A percentile compares a stretch with the other conserved stretches of the same genome.
These are phyloP conservation scores for Psittacula derbiana DNA, from an alignment of 2,797 vertebrate genomes.

Conservation along the genomic window DNA sequence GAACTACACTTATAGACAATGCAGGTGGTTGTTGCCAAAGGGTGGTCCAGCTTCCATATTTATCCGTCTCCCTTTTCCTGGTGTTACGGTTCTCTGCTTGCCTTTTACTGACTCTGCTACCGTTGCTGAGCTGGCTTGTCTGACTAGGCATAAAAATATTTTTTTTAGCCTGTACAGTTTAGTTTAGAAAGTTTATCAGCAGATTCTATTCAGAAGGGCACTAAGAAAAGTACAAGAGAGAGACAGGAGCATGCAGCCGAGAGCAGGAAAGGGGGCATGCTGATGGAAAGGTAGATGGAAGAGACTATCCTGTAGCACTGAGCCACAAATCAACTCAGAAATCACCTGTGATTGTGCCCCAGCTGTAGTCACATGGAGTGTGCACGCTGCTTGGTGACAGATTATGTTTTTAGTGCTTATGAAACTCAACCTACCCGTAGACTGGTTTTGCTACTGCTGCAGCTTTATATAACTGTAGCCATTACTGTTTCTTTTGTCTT, in stretches of 20 bases:
- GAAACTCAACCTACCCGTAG: slow-evolving; percentile 36
- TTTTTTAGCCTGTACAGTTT: fast-evolving
- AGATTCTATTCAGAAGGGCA: background rate
- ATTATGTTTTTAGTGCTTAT: slow-evolving; percentile 52
- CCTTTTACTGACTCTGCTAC: background rate
- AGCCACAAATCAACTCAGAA: slow-evolving; percentile 1
- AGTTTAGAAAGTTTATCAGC: background rate
- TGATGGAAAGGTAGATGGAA: background rate
- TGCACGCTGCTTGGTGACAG: background rate
- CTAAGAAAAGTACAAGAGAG: background rate
- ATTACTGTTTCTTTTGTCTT: slow-evolving; percentile 63
- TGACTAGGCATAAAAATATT: background rate
- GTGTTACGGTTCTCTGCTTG: background rate
- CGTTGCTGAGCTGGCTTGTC: background rate
- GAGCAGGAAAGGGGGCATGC: background rate
- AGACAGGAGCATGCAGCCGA: background rate
- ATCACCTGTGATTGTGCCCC: background rate
- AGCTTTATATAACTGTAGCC: slow-evolving; percentile 49
- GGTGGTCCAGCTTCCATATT: background rate
- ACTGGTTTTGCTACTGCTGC: slow-evolving; percentile 54
- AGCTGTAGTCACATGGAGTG: background rate
- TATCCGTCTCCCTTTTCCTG: fast-evolving
- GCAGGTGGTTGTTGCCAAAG: background rate
- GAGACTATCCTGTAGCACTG: background rate
- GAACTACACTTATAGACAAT: background rate